phyloP scores from a whole-genome alignment of 2,113 vertebrate genomes.

The Phyllostomus discolor region DNA sequence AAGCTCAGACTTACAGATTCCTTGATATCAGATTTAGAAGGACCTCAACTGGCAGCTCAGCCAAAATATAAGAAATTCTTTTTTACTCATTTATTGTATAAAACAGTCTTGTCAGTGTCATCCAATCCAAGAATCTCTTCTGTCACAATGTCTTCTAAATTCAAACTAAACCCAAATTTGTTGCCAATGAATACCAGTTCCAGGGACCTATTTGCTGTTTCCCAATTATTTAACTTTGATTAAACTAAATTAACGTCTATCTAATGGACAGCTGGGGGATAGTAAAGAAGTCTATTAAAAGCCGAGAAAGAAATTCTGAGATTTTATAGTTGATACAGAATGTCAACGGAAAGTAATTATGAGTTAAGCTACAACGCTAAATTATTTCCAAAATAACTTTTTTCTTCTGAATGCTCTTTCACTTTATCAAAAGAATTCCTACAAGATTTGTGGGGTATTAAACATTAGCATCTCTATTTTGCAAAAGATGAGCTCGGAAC shows the following conservation, averaged over 20 bases:
- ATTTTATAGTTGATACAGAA: not conserved
- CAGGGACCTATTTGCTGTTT: not conserved
- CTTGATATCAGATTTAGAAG: not conserved
- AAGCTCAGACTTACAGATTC: not conserved
- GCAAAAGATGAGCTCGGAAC: not conserved
- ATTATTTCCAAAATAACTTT: conserved; percentile 8
- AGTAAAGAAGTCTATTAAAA: not conserved
- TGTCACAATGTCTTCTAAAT: not conserved
- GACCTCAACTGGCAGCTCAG: not conserved
- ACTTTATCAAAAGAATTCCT: conserved; percentile 16
- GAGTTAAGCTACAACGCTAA: not conserved
- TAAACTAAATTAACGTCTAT: conserved; percentile 1
- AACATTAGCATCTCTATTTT: not conserved
- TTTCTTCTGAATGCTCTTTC: not conserved
- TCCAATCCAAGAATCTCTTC: not conserved
- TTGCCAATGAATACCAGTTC: not conserved
- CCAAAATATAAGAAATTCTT: not conserved
- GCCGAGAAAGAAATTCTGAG: not conserved
- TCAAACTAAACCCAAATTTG: not conserved
- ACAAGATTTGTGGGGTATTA: not conserved
- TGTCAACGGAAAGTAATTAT: not conserved
- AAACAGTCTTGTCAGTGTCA: not conserved
- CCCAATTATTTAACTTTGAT: not conserved
- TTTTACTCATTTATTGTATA: not conserved
- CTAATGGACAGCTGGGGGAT: not conserved